Evolutionary conservation across 2,797 vertebrate species (phyloP).

Genomic region (Girardinus metallicus): DNA sequence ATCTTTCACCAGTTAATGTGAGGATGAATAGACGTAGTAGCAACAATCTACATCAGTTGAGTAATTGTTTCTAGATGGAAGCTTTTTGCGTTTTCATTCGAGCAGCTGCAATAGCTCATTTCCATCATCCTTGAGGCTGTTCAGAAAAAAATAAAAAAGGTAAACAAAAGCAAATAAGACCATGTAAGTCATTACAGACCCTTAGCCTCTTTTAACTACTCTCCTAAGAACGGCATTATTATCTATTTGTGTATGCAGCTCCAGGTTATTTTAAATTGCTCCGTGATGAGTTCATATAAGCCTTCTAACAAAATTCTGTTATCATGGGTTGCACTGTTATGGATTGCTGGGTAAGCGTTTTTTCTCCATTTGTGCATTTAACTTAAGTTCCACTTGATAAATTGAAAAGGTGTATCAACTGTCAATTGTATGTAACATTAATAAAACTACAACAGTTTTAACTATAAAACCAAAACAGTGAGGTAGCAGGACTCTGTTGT

Average conservation of each 20-base stretch:
- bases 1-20: slow-evolving; percentile 42
- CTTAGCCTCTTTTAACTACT: slow-evolving; percentile 79
- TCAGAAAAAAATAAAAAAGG: slow-evolving; percentile 39
- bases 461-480: slow-evolving; percentile 22
- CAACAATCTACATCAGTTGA: slow-evolving; percentile 44
- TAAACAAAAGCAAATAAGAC: slow-evolving; percentile 73
- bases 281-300: slow-evolving; percentile 71
- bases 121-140: slow-evolving; percentile 73
- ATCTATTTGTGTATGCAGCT: slow-evolving; percentile 72
- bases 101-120: slow-evolving; percentile 69
- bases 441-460: not conserved
- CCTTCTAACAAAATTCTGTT: slow-evolving; percentile 45
- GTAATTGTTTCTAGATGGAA: slow-evolving; percentile 60
- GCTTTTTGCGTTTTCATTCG: slow-evolving; percentile 51
- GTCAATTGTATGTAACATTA: not conserved
- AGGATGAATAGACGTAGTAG: slow-evolving; percentile 39
- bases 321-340: slow-evolving; percentile 43
- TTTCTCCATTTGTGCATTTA: slow-evolving; percentile 26
- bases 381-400: slow-evolving; percentile 6
- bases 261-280: slow-evolving; percentile 71
- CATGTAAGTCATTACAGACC: slow-evolving; percentile 80
- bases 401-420: slow-evolving; percentile 5
- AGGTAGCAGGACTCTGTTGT: slow-evolving; percentile 66
- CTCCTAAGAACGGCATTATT: slow-evolving; percentile 74
- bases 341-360: slow-evolving; percentile 34